A percentile compares a stretch with the other conserved stretches of the same genome.
Conservation (phyloP, 2,797 vertebrate genomes). For the Oryzias dopingdopingensis region DNA sequence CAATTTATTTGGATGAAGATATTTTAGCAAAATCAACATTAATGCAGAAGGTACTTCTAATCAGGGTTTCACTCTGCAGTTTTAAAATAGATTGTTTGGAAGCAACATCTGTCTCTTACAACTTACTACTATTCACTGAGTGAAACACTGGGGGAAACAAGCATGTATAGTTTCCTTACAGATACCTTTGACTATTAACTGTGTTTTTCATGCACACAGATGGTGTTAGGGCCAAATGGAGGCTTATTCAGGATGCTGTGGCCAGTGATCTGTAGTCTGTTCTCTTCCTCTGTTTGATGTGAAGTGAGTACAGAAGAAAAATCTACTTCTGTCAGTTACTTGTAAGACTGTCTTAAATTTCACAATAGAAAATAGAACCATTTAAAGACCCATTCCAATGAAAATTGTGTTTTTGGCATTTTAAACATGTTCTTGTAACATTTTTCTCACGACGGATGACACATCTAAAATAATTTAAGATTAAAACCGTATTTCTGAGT, state of each 20-base stretch:
- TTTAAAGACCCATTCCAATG: not conserved
- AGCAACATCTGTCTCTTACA: constrained; percentile 14
- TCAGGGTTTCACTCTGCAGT: constrained; percentile 20
- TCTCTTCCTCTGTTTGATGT: constrained; percentile 72
- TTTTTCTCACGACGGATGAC: too few relatives aligned
- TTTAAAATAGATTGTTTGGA: constrained; percentile 10
- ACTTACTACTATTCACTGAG: constrained; percentile 3
- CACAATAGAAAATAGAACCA: not conserved
- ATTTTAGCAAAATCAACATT: constrained; percentile 1
- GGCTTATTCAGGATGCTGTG: constrained; percentile 76
- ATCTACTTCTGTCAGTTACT: not conserved
- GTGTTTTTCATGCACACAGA: constrained; percentile 10
- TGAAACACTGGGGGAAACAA: constrained; percentile 38
- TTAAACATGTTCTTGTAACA: too few relatives aligned
- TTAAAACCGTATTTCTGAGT: too few relatives aligned
- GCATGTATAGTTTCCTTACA: constrained; percentile 21
- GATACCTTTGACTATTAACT: constrained; percentile 12
- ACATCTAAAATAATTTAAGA: too few relatives aligned
- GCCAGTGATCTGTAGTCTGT: constrained; percentile 66
- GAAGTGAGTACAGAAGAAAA: not conserved
- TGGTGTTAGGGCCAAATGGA: constrained; percentile 38
- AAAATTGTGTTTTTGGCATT: not conserved
- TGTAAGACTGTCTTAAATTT: not conserved
- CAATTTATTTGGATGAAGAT: constrained; percentile 1
- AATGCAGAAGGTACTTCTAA: constrained; percentile 22